A percentile compares a stretch with the other conserved stretches of the same genome.
phyloP scores from a whole-genome alignment of 1,140 invertebrate species.

The Muscidifurax raptorellus region DNA sequence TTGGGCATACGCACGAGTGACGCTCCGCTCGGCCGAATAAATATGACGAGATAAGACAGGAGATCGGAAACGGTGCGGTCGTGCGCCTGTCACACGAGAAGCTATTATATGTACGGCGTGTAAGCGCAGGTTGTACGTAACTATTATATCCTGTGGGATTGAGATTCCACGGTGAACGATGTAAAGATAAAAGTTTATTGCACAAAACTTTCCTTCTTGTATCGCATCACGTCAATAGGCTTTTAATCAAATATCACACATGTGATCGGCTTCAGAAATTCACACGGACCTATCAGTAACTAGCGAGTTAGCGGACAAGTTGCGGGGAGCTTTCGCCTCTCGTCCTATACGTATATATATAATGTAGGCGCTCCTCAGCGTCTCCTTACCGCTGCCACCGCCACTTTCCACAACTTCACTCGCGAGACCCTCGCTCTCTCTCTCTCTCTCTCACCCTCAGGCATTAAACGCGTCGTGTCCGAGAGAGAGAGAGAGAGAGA shows the following conservation, averaged over 20 bases:
- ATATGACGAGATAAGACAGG: slow-evolving; percentile 30
- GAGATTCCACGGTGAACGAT: no score
- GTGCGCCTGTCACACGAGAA: no score
- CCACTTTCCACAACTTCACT: background rate
- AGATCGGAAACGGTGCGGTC: background rate
- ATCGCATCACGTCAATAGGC: no score
- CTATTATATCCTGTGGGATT: no score
- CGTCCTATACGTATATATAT: background rate
- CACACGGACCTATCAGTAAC: background rate
- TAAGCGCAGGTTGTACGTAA: no score
- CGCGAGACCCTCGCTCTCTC: background rate
- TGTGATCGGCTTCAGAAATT: background rate
- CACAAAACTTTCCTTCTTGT: no score
- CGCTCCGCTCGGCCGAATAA: background rate
- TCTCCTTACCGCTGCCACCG: background rate
- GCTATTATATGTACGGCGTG: no score
- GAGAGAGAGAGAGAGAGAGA: no score
- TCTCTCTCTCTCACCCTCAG: background rate
- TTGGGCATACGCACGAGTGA: slow-evolving; percentile 23
- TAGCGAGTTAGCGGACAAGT: background rate
- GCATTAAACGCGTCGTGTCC: background rate
- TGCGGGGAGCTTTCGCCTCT: background rate
- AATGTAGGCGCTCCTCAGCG: background rate
- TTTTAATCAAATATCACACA: no score
- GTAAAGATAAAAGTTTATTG: no score